phyloP scores from a whole-genome alignment of 2,888 invertebrate genomes.

The Stegophylla sp. region DNA sequence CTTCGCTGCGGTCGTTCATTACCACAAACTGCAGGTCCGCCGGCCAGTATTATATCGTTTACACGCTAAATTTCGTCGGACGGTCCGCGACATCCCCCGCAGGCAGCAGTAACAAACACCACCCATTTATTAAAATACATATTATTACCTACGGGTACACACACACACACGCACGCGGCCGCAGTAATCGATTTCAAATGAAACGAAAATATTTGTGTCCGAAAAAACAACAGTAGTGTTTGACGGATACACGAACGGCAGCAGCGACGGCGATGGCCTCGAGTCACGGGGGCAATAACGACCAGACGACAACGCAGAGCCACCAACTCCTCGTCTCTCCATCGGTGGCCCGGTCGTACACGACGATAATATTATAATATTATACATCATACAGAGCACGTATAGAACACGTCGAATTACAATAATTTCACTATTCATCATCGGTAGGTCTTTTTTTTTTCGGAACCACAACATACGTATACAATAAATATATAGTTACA shows the following conservation, averaged over 20 bases:
- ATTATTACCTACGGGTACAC: no score
- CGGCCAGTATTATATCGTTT: background rate
- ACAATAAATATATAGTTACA: background rate
- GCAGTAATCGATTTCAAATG: no score
- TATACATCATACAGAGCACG: background rate
- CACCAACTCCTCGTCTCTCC: background rate
- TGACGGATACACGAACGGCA: conserved; percentile 17
- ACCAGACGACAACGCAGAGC: conserved; percentile 2
- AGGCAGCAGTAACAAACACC: background rate
- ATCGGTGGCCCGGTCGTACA: background rate
- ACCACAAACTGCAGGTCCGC: no score
- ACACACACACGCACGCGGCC: no score
- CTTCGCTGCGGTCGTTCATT: no score
- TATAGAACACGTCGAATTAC: conserved; percentile 30
- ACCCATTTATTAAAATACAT: no score
- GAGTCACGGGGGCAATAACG: conserved; percentile 5
- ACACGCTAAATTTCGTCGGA: conserved; percentile 9
- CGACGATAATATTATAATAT: background rate
- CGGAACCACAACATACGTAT: background rate
- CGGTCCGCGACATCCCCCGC: background rate
- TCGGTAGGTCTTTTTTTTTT: background rate
- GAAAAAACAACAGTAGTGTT: conserved; percentile 54
- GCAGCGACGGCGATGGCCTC: background rate
- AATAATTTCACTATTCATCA: conserved; percentile 55
- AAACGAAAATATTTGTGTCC: no score